These are phyloP conservation scores for Ectemnius cavifrons DNA, from an alignment of 2,888 invertebrate species.

Conservation along the genomic window DNA sequence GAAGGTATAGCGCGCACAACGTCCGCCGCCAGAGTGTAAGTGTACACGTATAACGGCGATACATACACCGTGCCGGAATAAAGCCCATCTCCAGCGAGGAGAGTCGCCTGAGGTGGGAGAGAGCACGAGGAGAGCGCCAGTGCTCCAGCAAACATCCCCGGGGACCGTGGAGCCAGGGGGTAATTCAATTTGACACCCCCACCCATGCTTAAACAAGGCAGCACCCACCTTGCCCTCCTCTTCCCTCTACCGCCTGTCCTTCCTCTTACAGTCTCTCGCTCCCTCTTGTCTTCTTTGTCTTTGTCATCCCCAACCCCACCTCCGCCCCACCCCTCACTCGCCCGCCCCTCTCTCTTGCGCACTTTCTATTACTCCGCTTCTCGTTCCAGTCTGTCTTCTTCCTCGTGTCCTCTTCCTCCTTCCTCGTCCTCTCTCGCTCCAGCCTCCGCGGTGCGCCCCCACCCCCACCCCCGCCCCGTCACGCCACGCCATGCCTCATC, in stretches of 20 bases:
- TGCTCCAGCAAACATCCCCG: constrained; percentile 71
- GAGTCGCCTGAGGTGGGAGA: constrained; percentile 44
- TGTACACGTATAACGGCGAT: constrained; percentile 28
- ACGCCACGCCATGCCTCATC: constrained; percentile 27
- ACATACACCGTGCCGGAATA: constrained; percentile 34
- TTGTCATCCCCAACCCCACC: constrained; percentile 32
- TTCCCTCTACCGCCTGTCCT: constrained; percentile 27
- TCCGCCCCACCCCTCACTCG: constrained; percentile 23
- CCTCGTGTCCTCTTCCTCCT: constrained; percentile 26
- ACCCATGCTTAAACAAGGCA: constrained; percentile 76
- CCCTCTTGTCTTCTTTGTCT: constrained; percentile 23
- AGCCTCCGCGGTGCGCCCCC: constrained; percentile 24
- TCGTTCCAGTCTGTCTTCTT: constrained; percentile 27
- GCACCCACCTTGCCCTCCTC: constrained; percentile 66
- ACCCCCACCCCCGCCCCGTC: constrained; percentile 36
- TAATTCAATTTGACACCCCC: constrained; percentile 78
- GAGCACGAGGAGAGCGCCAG: constrained; percentile 58
- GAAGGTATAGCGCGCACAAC: constrained; percentile 57
- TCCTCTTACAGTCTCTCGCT: constrained; percentile 21
- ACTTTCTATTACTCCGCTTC: constrained; percentile 28
- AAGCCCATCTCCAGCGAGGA: constrained; percentile 50
- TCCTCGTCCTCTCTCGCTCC: constrained; percentile 26
- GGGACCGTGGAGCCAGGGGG: constrained; percentile 70
- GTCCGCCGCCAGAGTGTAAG: constrained; percentile 37
- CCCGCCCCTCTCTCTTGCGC: constrained; percentile 12